phyloP scores from a whole-genome alignment of 2,888 invertebrate genomes.

The Aspidapion aeneum region DNA sequence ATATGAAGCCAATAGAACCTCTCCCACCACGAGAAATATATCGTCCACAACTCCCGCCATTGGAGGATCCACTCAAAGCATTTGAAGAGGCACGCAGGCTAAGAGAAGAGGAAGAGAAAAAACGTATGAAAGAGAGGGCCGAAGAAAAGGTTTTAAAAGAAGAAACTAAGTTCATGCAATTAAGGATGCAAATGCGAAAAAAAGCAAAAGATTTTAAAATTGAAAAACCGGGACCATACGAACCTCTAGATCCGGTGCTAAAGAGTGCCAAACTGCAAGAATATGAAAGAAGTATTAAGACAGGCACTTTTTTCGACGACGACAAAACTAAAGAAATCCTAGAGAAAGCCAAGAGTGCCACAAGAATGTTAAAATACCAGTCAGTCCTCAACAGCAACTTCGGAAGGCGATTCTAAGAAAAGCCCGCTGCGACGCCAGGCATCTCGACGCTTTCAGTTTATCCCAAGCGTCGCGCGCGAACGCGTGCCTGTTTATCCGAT shows the following conservation, averaged over 20 bases:
- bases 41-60: constrained; percentile 32
- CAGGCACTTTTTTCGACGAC: constrained; percentile 46
- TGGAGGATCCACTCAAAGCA: constrained; percentile 39
- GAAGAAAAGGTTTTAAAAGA: constrained; percentile 42
- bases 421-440: not conserved
- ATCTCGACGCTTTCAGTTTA: not conserved
- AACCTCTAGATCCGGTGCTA: constrained; percentile 42
- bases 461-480: not conserved
- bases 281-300: constrained; percentile 41
- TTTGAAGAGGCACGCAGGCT: constrained; percentile 36
- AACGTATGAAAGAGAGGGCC: constrained; percentile 40
- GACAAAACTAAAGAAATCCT: constrained; percentile 44
- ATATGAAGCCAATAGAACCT: constrained; percentile 26
- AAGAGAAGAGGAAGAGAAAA: constrained; percentile 43
- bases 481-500: not conserved
- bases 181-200: constrained; percentile 41
- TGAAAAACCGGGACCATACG: constrained; percentile 40
- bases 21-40: constrained; percentile 33
- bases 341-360: constrained; percentile 41
- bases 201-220: constrained; percentile 42
- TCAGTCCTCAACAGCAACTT: constrained; percentile 33
- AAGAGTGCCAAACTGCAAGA: constrained; percentile 44
- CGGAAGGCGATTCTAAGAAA: constrained; percentile 27
- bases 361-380: constrained; percentile 40
- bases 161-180: constrained; percentile 41